These are phyloP conservation scores for Archips xylosteana DNA, from an alignment of 2,888 invertebrate species.

Conservation along the genomic window DNA sequence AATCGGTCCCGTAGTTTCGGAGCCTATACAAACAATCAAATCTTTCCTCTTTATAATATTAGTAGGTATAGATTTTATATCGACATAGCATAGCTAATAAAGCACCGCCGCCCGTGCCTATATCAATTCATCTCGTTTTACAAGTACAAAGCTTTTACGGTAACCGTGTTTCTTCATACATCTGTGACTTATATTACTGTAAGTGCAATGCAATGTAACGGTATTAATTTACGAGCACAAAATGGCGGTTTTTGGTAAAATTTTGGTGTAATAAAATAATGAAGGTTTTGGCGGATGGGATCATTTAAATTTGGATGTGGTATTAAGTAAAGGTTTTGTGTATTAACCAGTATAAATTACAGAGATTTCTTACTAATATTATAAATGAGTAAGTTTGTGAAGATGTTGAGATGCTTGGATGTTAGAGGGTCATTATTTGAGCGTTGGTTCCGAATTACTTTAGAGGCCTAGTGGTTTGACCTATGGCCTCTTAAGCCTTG, in stretches of 20 bases:
- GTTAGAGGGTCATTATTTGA: too few relatives aligned
- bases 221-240: slow-evolving; percentile 49
- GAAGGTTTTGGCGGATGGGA: background rate
- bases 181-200: slow-evolving; percentile 55
- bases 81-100: background rate
- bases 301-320: background rate
- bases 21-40: too few relatives aligned
- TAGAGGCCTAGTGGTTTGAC: too few relatives aligned
- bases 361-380: too few relatives aligned
- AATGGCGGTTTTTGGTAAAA: slow-evolving; percentile 32
- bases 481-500: too few relatives aligned
- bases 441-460: too few relatives aligned
- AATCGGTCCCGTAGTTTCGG: too few relatives aligned
- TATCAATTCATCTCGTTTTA: slow-evolving; percentile 61
- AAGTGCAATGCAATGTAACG: slow-evolving; percentile 58
- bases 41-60: too few relatives aligned
- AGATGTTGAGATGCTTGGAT: too few relatives aligned
- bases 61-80: too few relatives aligned
- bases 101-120: slow-evolving; percentile 49
- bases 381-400: too few relatives aligned
- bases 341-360: too few relatives aligned
- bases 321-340: background rate
- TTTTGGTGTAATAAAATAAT: slow-evolving; percentile 38
- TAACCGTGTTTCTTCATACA: slow-evolving; percentile 52
- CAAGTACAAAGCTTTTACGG: slow-evolving; percentile 39